Conservation (phyloP, 2,113 vertebrate genomes). For the Salvelinus namaycush region DNA sequence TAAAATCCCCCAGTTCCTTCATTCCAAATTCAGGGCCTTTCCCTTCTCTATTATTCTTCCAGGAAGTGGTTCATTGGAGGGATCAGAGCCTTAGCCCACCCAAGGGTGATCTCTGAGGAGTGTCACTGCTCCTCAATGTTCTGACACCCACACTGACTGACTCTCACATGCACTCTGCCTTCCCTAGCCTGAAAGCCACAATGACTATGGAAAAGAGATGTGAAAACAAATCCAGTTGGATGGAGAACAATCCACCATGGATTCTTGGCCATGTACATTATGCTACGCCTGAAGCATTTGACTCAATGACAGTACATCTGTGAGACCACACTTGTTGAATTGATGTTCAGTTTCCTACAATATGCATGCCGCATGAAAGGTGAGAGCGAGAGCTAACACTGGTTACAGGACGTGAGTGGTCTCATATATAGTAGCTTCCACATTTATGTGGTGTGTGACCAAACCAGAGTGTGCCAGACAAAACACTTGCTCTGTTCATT, state of each 20-base stretch:
- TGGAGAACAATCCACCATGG: constrained; percentile 48
- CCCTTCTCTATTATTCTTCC: constrained; percentile 34
- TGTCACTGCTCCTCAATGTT: constrained; percentile 8
- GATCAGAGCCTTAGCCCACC: constrained; percentile 54
- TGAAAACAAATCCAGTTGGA: constrained; percentile 55
- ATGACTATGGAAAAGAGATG: constrained; percentile 46
- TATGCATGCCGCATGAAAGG: neutral
- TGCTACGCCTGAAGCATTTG: constrained; percentile 54
- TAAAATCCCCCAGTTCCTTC: constrained; percentile 19
- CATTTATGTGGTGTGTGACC: neutral
- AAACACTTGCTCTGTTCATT: neutral
- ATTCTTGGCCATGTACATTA: constrained; percentile 20
- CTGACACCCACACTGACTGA: constrained; percentile 29
- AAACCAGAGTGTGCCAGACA: neutral
- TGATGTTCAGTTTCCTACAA: constrained; percentile 49
- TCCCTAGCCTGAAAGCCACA: constrained; percentile 47
- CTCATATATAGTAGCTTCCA: neutral
- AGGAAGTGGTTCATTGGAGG: constrained; percentile 34
- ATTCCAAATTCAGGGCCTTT: constrained; percentile 4
- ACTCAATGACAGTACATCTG: constrained; percentile 5
- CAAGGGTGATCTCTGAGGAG: constrained; percentile 43
- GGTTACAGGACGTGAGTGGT: neutral
- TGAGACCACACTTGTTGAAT: neutral
- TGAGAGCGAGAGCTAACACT: neutral
- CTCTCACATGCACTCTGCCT: constrained; percentile 21